These are phyloP conservation scores for Rotaria sp. DNA, from an alignment of 2,888 invertebrate genomes.

Conservation along the genomic window DNA sequence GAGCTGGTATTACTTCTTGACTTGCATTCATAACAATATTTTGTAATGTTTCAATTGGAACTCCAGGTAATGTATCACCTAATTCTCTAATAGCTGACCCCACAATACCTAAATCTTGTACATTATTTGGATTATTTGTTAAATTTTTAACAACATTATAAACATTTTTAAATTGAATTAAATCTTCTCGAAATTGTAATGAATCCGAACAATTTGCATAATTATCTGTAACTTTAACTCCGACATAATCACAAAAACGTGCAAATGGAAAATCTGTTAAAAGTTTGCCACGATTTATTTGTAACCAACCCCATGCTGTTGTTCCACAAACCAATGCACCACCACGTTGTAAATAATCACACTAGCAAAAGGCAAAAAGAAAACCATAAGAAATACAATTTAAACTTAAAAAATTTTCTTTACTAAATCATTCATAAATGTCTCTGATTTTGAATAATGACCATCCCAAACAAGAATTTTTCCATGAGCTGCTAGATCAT, in stretches of 20 bases:
- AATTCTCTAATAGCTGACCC: neutral
- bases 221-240: slow-evolving; percentile 28
- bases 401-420: neutral
- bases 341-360: slow-evolving; percentile 39
- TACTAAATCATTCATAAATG: slow-evolving; percentile 3
- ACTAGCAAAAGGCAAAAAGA: slow-evolving; percentile 34
- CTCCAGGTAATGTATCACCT: neutral
- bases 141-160: slow-evolving; percentile 30
- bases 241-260: slow-evolving; percentile 35
- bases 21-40: neutral
- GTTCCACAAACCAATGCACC: slow-evolving; percentile 42
- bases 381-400: neutral
- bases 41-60: neutral
- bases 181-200: slow-evolving; percentile 11
- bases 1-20: neutral
- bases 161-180: slow-evolving; percentile 33
- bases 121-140: slow-evolving; percentile 14
- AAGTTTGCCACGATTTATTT: slow-evolving; percentile 38
- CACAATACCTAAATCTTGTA: neutral
- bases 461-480: slow-evolving; percentile 24
- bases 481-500: neutral
- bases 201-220: slow-evolving; percentile 9
- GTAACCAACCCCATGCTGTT: slow-evolving; percentile 44
- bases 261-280: slow-evolving; percentile 41
- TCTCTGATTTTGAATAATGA: neutral